Evolutionary conservation across 2,113 vertebrate species (phyloP), one percentile per base, ranked within the genome.

Genomic region (Myxocyprinus asiaticus): DNA sequence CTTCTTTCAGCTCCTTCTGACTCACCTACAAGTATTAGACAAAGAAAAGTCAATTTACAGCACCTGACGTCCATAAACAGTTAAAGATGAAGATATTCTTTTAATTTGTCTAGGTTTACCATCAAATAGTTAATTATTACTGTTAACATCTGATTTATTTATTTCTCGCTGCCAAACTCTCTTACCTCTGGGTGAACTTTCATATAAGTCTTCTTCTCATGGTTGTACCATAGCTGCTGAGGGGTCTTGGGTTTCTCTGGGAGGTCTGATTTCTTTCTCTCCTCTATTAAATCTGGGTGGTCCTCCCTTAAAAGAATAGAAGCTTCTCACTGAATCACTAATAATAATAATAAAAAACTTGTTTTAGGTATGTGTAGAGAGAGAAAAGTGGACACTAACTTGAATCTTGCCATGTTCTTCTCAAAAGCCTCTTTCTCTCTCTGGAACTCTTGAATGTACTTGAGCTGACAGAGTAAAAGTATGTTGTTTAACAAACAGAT

Each of bases 201-300:
- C 88, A 93, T 85, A 85, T 92, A 94, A 8, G 89, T 87, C 84
- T 94, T 94, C 88, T 94, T 94, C 87, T 94, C 93, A 5, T 94
- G 93, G 88, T 91, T 93, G 89, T 94, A 93, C 93, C 93, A 94
- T 56, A 94, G 89, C 87, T 94, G 93, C 67, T 94, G 93, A 2
- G 93, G 93, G 0, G 93, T 94, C 66, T 93, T 94, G 5, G 93
- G 93, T 80, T 94, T 94, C 80, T 94, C 93, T 0, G 93, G 93
- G 42, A 93, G 86, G 65, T 94, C 93, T 0, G 93, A 93, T 79
- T 94, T 94, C 83, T 92, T 94, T 68, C 88, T 85, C 79, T 91
- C 92, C 71, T 93, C 92, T 0, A 94, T 92, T 45, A 94, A 88
- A 67, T 94, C 93, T 0, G 93, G 93, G 68, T 94, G 92, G 0